Percentiles rank a stretch among this genome's conserved stretches.
phyloP scores from a whole-genome alignment of 1,140 invertebrate genomes.

The Caligus rogercresseyi region DNA sequence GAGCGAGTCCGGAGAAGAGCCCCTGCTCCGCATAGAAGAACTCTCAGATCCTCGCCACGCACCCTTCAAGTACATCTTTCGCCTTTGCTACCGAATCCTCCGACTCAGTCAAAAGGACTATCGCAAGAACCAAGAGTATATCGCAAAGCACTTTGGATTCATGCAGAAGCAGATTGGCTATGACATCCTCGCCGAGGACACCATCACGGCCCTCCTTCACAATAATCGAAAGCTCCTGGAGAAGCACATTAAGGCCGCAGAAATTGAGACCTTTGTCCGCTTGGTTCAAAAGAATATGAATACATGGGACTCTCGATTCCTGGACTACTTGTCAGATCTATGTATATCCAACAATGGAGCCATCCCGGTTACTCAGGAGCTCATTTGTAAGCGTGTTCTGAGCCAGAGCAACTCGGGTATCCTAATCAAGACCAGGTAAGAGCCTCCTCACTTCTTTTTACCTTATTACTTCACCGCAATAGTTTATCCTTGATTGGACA shows the following conservation, averaged over 20 bases:
- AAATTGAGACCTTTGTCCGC: conserved; percentile 97
- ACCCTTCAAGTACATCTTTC: conserved; percentile 72
- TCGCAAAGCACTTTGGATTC: conserved; percentile 95
- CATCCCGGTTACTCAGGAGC: conserved; percentile 92
- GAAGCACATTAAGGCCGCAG: conserved; percentile 90
- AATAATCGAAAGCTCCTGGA: conserved; percentile 94
- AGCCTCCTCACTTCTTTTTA: too few species aligned
- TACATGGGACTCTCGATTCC: conserved; percentile 74
- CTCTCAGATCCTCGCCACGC: conserved; percentile 75
- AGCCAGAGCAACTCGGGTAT: conserved; percentile 80
- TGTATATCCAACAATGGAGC: conserved; percentile 97
- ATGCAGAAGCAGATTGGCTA: conserved; percentile 99
- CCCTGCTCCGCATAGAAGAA: conserved; percentile 77
- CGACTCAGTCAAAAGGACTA: conserved; percentile 91
- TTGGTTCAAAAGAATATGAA: conserved; percentile 85
- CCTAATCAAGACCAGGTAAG: conserved; percentile 61
- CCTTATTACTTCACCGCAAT: too few species aligned
- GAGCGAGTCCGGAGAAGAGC: conserved; percentile 45
- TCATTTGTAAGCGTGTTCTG: conserved; percentile 90
- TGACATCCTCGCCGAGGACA: conserved; percentile 95
- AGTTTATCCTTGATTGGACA: too few species aligned
- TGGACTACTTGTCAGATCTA: conserved; percentile 95
- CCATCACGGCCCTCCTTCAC: conserved; percentile 91
- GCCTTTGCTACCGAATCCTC: conserved; percentile 87
- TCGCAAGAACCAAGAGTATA: conserved; percentile 98